Evolutionary conservation across 2,113 vertebrate genomes (phyloP).

Genomic region (Mobula hypostoma): DNA sequence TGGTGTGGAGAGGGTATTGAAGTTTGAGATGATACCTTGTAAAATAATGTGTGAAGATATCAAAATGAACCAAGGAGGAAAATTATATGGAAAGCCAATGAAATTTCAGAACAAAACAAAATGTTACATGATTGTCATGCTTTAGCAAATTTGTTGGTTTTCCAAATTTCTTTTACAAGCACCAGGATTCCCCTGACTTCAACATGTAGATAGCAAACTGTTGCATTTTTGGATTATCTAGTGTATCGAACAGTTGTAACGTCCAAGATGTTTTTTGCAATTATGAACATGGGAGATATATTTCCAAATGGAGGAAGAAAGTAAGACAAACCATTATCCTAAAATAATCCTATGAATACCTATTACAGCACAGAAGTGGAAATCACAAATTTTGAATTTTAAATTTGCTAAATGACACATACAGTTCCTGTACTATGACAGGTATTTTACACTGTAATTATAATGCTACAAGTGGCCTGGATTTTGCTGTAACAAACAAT

Average conservation of each 20-base stretch:
- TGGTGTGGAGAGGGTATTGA: too few species aligned
- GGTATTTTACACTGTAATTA: background rate
- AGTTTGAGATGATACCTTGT: too few species aligned
- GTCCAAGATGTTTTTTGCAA: background rate
- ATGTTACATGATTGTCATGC: background rate
- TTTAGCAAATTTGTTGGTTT: background rate
- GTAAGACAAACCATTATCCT: too few species aligned
- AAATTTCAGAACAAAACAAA: background rate
- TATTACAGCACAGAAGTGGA: too few species aligned
- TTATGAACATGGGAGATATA: background rate
- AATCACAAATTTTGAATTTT: background rate
- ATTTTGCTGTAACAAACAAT: background rate
- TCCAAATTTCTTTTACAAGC: too few species aligned
- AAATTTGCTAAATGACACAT: background rate
- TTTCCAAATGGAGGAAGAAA: background rate
- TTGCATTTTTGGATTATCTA: background rate
- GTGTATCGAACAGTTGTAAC: background rate
- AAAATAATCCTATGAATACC: background rate
- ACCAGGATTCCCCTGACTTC: background rate
- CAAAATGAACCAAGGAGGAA: background rate
- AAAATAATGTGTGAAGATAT: too few species aligned
- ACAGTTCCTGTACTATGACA: background rate
- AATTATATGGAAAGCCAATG: background rate
- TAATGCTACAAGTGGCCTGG: background rate
- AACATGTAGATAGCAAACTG: background rate